Percentiles rank a stretch among this genome's conserved stretches.
Conservation (phyloP, 1,140 invertebrate species). For the Homalodisca vitripennis region DNA sequence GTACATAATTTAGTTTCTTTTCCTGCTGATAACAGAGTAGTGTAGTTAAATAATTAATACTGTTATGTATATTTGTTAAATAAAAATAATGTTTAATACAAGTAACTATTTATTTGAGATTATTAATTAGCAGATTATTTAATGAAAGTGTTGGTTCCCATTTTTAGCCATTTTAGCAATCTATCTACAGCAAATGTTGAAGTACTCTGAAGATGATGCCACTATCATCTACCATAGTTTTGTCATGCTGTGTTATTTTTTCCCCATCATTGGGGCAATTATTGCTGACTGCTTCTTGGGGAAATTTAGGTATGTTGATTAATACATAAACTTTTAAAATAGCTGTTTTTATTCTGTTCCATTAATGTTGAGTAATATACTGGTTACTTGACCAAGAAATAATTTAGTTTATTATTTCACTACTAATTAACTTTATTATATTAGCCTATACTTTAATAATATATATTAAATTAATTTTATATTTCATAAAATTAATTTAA, state of each 20-base stretch:
- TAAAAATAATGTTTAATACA: too few species aligned
- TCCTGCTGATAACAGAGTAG: too few species aligned
- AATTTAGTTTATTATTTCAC: not conserved
- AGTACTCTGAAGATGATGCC: slow-evolving; percentile 61
- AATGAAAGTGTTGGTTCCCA: too few species aligned
- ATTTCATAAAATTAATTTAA: not conserved
- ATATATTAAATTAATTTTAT: not conserved
- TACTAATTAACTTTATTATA: not conserved
- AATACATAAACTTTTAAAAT: too few species aligned
- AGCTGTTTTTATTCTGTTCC: too few species aligned
- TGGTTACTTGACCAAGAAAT: not conserved
- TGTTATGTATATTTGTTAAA: too few species aligned
- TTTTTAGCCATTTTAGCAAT: slow-evolving; percentile 74
- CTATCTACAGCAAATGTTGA: slow-evolving; percentile 70
- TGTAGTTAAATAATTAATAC: too few species aligned
- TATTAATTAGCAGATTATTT: too few species aligned
- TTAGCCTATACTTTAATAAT: not conserved
- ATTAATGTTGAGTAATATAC: not conserved
- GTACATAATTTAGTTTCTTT: too few species aligned
- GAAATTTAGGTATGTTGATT: slow-evolving; percentile 66
- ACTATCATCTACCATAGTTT: slow-evolving; percentile 85
- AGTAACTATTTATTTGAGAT: too few species aligned
- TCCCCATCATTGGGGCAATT: slow-evolving; percentile 83
- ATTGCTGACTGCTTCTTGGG: slow-evolving; percentile 85
- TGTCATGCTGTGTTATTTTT: slow-evolving; percentile 81